Percentiles rank a stretch among this genome's conserved stretches.
phyloP scores from a whole-genome alignment of 2,888 invertebrate genomes.

The Frankliniella intonsa region DNA sequence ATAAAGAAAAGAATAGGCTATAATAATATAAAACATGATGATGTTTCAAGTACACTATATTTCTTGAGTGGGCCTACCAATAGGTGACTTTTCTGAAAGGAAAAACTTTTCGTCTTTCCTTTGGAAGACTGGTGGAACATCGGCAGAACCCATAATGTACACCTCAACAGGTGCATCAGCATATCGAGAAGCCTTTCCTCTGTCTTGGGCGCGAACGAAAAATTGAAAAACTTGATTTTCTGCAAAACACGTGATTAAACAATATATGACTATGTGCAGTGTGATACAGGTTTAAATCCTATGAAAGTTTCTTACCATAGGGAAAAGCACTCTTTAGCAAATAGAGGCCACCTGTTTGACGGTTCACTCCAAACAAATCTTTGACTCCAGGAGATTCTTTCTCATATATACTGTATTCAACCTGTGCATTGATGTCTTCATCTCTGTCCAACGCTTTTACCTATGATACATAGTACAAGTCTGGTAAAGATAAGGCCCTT shows the following conservation, averaged over 20 bases:
- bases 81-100: slow-evolving; percentile 69
- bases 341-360: slow-evolving; percentile 67
- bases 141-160: slow-evolving; percentile 65
- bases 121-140: slow-evolving; percentile 68
- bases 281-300: background rate
- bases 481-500: background rate
- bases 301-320: slow-evolving; percentile 46
- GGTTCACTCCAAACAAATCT: slow-evolving; percentile 69
- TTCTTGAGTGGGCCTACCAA: slow-evolving; percentile 46
- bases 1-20: slow-evolving; percentile 29
- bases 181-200: slow-evolving; percentile 68
- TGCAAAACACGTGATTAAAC: slow-evolving; percentile 44
- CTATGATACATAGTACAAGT: slow-evolving; percentile 33
- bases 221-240: slow-evolving; percentile 78
- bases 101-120: slow-evolving; percentile 72
- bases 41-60: slow-evolving; percentile 33
- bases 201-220: slow-evolving; percentile 83
- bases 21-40: background rate
- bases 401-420: slow-evolving; percentile 75
- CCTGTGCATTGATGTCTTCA: slow-evolving; percentile 64
- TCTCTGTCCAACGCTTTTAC: slow-evolving; percentile 71
- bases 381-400: slow-evolving; percentile 57
- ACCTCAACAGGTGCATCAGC: slow-evolving; percentile 78
- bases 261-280: background rate
- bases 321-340: slow-evolving; percentile 58